These are phyloP conservation scores for Otis tarda DNA, from an alignment of 2,113 vertebrate genomes.

Conservation along the genomic window DNA sequence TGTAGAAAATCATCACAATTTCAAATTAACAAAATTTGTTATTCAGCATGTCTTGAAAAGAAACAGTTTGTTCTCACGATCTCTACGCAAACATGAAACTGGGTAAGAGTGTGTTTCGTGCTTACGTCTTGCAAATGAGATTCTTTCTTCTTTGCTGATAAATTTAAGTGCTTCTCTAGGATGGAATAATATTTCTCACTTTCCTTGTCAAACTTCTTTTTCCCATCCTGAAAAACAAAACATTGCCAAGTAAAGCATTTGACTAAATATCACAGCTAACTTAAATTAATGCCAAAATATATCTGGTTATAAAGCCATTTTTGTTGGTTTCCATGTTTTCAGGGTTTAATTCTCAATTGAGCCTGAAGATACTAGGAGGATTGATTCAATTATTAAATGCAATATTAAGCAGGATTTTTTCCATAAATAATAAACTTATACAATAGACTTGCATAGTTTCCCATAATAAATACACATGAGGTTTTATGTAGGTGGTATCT, in stretches of 20 bases:
- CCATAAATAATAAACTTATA: not conserved
- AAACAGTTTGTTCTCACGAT: not conserved
- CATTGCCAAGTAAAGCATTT: not conserved
- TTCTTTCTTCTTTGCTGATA: slow-evolving; percentile 95
- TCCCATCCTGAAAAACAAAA: slow-evolving; percentile 85
- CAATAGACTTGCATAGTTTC: not conserved
- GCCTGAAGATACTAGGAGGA: not conserved
- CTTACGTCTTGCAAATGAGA: slow-evolving; percentile 93
- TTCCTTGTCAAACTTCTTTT: slow-evolving; percentile 97
- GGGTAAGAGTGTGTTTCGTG: not conserved
- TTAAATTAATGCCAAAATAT: not conserved
- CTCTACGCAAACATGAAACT: not conserved
- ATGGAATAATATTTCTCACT: slow-evolving; percentile 94
- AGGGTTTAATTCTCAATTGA: not conserved
- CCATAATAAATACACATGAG: not conserved
- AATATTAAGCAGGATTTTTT: not conserved
- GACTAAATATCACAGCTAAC: not conserved
- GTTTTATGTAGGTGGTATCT: not conserved
- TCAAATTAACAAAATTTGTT: not conserved
- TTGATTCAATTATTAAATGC: not conserved
- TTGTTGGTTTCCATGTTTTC: not conserved
- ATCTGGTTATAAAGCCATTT: not conserved
- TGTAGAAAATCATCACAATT: not conserved
- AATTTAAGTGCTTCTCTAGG: slow-evolving; percentile 92
- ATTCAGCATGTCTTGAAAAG: not conserved